Evolutionary conservation across 2,888 invertebrate genomes (phyloP), one percentile per base, ranked within the genome.

Genomic region (Eretmocerus hayati): DNA sequence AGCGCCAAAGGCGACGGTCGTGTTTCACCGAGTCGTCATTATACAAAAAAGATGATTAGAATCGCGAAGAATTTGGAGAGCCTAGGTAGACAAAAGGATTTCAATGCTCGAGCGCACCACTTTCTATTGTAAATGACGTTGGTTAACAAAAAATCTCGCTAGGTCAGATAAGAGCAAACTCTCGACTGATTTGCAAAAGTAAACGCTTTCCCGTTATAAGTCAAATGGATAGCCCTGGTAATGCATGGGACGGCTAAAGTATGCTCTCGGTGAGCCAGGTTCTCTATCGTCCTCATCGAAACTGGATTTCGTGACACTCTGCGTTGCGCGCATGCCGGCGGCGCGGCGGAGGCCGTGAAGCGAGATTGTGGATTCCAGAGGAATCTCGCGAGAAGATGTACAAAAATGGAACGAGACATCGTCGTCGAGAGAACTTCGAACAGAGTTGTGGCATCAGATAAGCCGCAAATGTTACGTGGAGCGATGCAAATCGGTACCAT

Each of bases 1-100:
- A n/a, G n/a, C n/a, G n/a, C n/a, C n/a, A n/a, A n/a, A n/a, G n/a
- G n/a, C n/a, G n/a, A n/a, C n/a, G n/a, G n/a, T n/a, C n/a, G n/a
- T n/a, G n/a, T n/a, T n/a, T n/a, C n/a, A n/a, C n/a, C n/a, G n/a
- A n/a, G n/a, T n/a, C n/a, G n/a, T n/a, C n/a, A n/a, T n/a, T n/a
- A n/a, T n/a, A n/a, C n/a, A n/a, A n/a, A n/a, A 26, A 11, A 6
- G 40, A 33, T 42, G 48, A 52, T 52, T 46, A 42, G 42, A 42
- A 52, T 52, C 49, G 30, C 49, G 46, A 41, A 40, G 53, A 49
- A 53, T 53, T 53, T 47, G 18, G 49, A 32, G 49, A 53, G 46
- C 20, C 22, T 36, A 39, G 40, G n/a, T 30, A 46, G 43, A 52
- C 52, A 52, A 52, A 48, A 39, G 50, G 38, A 31, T 36, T 22